Evolutionary conservation across 2,113 vertebrate genomes (phyloP).

Genomic region (Myanophis thanlyinensis): DNA sequence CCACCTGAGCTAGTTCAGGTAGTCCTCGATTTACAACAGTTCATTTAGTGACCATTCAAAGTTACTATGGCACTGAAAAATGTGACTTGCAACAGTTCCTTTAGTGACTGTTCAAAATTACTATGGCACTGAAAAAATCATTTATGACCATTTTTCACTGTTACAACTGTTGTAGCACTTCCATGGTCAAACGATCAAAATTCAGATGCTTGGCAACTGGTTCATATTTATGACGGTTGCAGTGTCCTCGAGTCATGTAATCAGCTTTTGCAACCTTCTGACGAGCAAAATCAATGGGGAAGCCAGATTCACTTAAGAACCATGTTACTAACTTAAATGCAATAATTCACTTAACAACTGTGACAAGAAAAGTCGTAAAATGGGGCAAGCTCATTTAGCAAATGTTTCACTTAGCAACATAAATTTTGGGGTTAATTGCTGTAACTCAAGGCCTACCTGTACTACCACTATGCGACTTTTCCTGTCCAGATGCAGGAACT

Average conservation of each 20-base stretch:
- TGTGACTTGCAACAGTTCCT: too few relatives aligned
- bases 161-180: background rate
- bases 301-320: background rate
- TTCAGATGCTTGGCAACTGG: background rate
- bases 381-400: background rate
- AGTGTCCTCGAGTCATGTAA: background rate
- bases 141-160: background rate
- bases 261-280: background rate
- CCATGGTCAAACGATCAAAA: background rate
- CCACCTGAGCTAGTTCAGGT: background rate
- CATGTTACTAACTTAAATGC: background rate
- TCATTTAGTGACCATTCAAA: background rate
- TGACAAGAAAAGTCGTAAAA: background rate
- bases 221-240: too few relatives aligned
- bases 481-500: background rate
- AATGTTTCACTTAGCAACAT: background rate
- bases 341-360: background rate
- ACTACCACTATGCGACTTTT: background rate
- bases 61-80: too few relatives aligned
- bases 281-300: background rate
- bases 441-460: background rate
- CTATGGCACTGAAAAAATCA: too few relatives aligned
- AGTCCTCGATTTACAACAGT: background rate
- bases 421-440: background rate
- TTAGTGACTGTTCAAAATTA: background rate